Percentiles rank a stretch among this genome's conserved stretches.
phyloP scores from a whole-genome alignment of 2,888 invertebrate genomes.

The Nemapogon koenigi region DNA sequence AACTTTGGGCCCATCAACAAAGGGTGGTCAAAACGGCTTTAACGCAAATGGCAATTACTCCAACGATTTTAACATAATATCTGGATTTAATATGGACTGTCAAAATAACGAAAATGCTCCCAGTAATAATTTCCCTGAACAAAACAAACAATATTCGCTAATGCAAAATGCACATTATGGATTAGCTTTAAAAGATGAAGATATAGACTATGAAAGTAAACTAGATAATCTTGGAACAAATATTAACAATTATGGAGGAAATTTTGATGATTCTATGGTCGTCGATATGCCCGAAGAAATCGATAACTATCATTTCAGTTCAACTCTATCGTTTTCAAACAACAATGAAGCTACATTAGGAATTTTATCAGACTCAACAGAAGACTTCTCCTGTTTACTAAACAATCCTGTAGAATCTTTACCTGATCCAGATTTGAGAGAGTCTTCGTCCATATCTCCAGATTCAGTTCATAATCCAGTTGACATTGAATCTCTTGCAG shows the following conservation, averaged over 20 bases:
- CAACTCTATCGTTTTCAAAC: slow-evolving; percentile 79
- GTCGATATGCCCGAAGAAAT: slow-evolving; percentile 81
- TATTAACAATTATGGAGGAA: slow-evolving; percentile 65
- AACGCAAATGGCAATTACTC: slow-evolving; percentile 71
- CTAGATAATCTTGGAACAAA: slow-evolving; percentile 70
- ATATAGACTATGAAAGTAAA: slow-evolving; percentile 79
- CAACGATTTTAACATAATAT: slow-evolving; percentile 73
- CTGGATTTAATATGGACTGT: slow-evolving; percentile 78
- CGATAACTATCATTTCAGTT: slow-evolving; percentile 83
- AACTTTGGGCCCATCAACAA: slow-evolving; percentile 69
- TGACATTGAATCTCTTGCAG: slow-evolving; percentile 78
- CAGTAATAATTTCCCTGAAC: slow-evolving; percentile 56
- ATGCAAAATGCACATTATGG: slow-evolving; percentile 86
- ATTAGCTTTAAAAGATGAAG: slow-evolving; percentile 79
- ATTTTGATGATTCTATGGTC: slow-evolving; percentile 84
- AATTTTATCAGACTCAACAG: slow-evolving; percentile 80
- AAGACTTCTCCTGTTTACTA: slow-evolving; percentile 77
- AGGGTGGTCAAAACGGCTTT: slow-evolving; percentile 78
- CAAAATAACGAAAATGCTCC: slow-evolving; percentile 70
- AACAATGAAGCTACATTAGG: slow-evolving; percentile 81
- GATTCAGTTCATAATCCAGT: slow-evolving; percentile 69
- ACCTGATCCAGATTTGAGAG: slow-evolving; percentile 70
- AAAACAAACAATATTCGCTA: slow-evolving; percentile 77
- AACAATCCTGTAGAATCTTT: slow-evolving; percentile 76
- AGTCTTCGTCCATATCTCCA: slow-evolving; percentile 74